Conservation (phyloP, 2,888 invertebrate genomes). For the Synergus japonicus region DNA sequence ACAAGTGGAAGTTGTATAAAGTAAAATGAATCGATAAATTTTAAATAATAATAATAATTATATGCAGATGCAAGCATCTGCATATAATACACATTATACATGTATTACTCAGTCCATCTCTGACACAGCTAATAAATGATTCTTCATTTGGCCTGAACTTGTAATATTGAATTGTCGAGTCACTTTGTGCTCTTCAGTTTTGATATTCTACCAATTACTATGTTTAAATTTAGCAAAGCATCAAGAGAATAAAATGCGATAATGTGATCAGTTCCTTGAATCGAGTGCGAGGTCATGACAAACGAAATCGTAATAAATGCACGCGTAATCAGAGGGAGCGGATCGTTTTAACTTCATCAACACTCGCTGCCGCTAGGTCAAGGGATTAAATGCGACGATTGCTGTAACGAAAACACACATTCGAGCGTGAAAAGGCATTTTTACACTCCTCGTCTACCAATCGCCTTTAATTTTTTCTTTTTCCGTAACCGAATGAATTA, state of each 20-base stretch:
- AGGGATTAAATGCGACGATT: slow-evolving; percentile 60
- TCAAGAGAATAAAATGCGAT: slow-evolving; percentile 21
- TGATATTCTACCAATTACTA: background rate
- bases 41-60: too few species aligned
- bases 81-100: too few species aligned
- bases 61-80: too few species aligned
- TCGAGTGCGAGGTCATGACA: slow-evolving; percentile 15
- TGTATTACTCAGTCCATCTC: background rate
- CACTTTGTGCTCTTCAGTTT: background rate
- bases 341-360: slow-evolving; percentile 56
- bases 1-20: too few species aligned
- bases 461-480: background rate
- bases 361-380: slow-evolving; percentile 57
- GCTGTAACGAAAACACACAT: slow-evolving; percentile 52
- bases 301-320: slow-evolving; percentile 35
- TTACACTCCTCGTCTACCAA: background rate
- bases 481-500: background rate
- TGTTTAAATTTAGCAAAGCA: background rate
- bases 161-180: slow-evolving; percentile 42
- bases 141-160: background rate
- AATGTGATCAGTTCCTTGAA: slow-evolving; percentile 36
- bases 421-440: slow-evolving; percentile 42
- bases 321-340: slow-evolving; percentile 46
- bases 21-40: too few species aligned
- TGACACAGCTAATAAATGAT: background rate